A percentile compares a stretch with the other conserved stretches of the same genome.
phyloP scores from a whole-genome alignment of 2,113 vertebrate genomes.

The Bothrops jararaca region DNA sequence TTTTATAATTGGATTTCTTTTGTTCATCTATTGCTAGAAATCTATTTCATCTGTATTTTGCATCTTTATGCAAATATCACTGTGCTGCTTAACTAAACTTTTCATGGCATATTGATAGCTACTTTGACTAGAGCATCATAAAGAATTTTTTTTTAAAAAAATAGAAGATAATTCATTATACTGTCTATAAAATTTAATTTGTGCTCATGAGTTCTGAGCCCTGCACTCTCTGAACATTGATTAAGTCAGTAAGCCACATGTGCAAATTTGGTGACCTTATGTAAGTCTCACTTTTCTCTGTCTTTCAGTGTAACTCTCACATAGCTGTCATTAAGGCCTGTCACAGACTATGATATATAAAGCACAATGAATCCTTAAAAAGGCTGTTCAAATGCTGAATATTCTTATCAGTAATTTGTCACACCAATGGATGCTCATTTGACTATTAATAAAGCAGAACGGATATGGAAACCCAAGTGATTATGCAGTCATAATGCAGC shows the following conservation, averaged over 20 bases:
- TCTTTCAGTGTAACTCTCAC: neutral
- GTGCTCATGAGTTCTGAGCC: neutral
- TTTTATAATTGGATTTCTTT: neutral
- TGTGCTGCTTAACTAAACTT: neutral
- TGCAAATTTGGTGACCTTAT: neutral
- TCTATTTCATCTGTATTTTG: neutral
- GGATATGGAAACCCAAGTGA: rapidly evolving
- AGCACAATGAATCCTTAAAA: neutral
- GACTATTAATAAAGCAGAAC: neutral
- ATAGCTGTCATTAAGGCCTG: neutral
- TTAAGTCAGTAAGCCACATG: neutral
- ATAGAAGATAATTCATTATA: neutral
- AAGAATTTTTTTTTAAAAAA: neutral
- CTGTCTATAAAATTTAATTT: neutral
- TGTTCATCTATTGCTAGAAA: neutral
- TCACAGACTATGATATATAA: neutral
- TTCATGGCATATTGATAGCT: neutral
- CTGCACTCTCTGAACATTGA: neutral
- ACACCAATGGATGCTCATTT: neutral
- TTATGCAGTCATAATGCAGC: neutral
- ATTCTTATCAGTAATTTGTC: neutral
- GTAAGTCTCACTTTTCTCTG: neutral
- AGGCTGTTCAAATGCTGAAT: constrained; percentile 4
- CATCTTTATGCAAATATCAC: neutral
- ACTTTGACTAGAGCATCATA: neutral